A percentile compares a stretch with the other conserved stretches of the same genome.
These are phyloP conservation scores for Brachypalpus laphriformis DNA, from an alignment of 2,888 invertebrate genomes.

Conservation along the genomic window DNA sequence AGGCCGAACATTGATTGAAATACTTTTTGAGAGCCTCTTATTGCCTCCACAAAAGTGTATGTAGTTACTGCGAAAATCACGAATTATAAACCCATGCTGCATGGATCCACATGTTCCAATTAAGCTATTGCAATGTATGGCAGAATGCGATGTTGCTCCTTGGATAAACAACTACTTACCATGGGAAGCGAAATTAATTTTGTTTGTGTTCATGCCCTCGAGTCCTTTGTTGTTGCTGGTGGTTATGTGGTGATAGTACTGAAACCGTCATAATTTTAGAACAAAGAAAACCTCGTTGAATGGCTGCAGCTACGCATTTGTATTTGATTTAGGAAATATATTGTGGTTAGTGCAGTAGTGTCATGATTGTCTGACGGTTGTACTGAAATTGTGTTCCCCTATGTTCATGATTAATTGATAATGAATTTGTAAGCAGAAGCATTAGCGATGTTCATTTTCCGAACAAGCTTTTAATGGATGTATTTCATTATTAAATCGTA, in stretches of 20 bases:
- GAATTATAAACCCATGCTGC: background rate
- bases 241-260: background rate
- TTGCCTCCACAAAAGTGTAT: background rate
- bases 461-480: background rate
- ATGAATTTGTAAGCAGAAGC: background rate
- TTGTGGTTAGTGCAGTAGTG: background rate
- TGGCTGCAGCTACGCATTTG: background rate
- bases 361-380: background rate
- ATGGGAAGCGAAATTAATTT: background rate
- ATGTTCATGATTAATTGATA: background rate
- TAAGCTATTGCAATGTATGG: conserved; percentile 3
- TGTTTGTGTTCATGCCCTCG: background rate
- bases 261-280: conserved; percentile 13
- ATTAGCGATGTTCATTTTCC: background rate
- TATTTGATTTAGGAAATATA: background rate
- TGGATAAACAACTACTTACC: conserved; percentile 8
- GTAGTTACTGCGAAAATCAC: no score
- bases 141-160: background rate
- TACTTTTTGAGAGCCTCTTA: no score
- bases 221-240: background rate
- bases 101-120: conserved; percentile 2
- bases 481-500: background rate
- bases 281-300: background rate
- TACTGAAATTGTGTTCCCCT: background rate
- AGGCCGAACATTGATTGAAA: no score